phyloP scores from a whole-genome alignment of 2,797 vertebrate species.

The Morelia viridis region DNA sequence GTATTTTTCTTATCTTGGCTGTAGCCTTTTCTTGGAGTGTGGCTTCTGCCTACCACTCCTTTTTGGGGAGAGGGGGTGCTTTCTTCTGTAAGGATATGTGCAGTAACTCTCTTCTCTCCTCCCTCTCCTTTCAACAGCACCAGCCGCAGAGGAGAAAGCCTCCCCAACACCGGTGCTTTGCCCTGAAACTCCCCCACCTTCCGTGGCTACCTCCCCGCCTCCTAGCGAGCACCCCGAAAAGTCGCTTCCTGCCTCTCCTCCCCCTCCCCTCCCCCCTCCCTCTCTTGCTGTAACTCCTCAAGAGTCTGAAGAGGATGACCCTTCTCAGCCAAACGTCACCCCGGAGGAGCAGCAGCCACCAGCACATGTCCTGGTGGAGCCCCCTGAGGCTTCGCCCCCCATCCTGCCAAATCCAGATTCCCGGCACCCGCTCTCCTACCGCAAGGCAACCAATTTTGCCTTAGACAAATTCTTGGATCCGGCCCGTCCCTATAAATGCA shows the following conservation, averaged over 20 bases:
- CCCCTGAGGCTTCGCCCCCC: constrained; percentile 30
- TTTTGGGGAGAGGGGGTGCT: neutral
- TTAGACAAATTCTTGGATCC: constrained; percentile 75
- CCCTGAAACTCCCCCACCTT: constrained; percentile 32
- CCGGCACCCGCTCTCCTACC: constrained; percentile 65
- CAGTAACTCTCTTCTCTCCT: neutral
- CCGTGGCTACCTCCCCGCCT: constrained; percentile 20
- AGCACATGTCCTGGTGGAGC: neutral
- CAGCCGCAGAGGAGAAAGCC: constrained; percentile 24
- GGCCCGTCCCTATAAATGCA: constrained; percentile 84
- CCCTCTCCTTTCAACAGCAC: constrained; percentile 22
- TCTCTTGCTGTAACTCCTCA: constrained; percentile 37
- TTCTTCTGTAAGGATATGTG: neutral
- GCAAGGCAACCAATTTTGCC: constrained; percentile 73
- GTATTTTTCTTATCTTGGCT: no score
- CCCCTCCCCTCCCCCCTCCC: constrained; percentile 45
- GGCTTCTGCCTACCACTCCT: no score
- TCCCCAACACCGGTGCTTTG: constrained; percentile 38
- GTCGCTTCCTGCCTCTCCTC: neutral
- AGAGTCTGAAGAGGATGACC: constrained; percentile 56
- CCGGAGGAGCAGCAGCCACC: constrained; percentile 58
- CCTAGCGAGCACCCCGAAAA: constrained; percentile 41
- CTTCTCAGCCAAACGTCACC: neutral
- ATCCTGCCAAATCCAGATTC: constrained; percentile 52
- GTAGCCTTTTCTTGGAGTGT: no score